A percentile compares a stretch with the other conserved stretches of the same genome.
These are phyloP conservation scores for Arctia plantaginis DNA, from an alignment of 2,888 invertebrate genomes.

Conservation along the genomic window DNA sequence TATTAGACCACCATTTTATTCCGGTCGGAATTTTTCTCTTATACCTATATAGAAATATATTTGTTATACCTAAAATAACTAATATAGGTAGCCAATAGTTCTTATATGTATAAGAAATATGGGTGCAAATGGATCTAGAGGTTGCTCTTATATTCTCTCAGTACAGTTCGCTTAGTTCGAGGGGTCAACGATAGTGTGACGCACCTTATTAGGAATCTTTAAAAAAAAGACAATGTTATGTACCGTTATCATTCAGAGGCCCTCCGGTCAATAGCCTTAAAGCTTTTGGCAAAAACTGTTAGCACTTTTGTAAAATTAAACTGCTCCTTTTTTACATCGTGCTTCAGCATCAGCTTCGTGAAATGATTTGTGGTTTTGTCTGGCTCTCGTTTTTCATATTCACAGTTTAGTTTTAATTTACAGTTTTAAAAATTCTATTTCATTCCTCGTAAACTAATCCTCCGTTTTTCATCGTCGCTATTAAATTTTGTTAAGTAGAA, in stretches of 20 bases:
- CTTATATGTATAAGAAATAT: not conserved
- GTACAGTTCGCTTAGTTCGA: not conserved
- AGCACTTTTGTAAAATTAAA: slow-evolving; percentile 62
- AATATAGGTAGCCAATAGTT: not conserved
- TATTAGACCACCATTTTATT: slow-evolving; percentile 8
- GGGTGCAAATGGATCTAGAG: not conserved
- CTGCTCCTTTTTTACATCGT: slow-evolving; percentile 57
- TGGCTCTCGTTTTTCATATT: slow-evolving; percentile 34
- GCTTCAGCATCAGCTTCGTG: no score
- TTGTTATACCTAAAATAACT: no score
- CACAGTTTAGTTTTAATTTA: slow-evolving; percentile 29
- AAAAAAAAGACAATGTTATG: slow-evolving; percentile 25
- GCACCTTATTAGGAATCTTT: not conserved
- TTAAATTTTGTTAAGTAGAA: slow-evolving; percentile 30
- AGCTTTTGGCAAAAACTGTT: slow-evolving; percentile 54
- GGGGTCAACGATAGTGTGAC: not conserved
- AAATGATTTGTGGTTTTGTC: slow-evolving; percentile 46
- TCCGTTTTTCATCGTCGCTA: slow-evolving; percentile 30
- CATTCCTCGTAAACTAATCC: slow-evolving; percentile 26
- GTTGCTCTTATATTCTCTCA: not conserved
- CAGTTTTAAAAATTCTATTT: slow-evolving; percentile 24
- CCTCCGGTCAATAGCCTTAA: slow-evolving; percentile 57
- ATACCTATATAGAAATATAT: not conserved
- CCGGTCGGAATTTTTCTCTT: not conserved
- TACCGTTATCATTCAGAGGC: slow-evolving; percentile 64